phyloP scores from a whole-genome alignment of 2,113 vertebrate genomes.

The human region GRCh38 chr16:3786501-3787000 shows the following conservation, averaged over 20 bases:
- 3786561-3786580: neutral
- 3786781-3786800: too few species aligned
- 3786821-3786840: too few species aligned
- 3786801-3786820: too few species aligned
- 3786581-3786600: neutral
- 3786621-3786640: neutral
- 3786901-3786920: too few species aligned
- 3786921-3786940: too few species aligned
- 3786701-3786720: neutral
- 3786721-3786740: neutral
- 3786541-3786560: neutral
- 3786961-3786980: too few species aligned
- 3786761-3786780: neutral
- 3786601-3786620: neutral
- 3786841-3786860: too few species aligned
- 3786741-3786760: neutral
- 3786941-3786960: too few species aligned
- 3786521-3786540: neutral
- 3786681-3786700: neutral
- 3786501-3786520: neutral
- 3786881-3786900: too few species aligned
- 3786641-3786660: neutral
- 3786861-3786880: too few species aligned
- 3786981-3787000: too few species aligned
- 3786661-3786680: neutral